Evolutionary conservation across 2,888 invertebrate genomes (phyloP), one percentile per base, ranked within the genome.

Genomic region (Leptura quadrifasciata): DNA sequence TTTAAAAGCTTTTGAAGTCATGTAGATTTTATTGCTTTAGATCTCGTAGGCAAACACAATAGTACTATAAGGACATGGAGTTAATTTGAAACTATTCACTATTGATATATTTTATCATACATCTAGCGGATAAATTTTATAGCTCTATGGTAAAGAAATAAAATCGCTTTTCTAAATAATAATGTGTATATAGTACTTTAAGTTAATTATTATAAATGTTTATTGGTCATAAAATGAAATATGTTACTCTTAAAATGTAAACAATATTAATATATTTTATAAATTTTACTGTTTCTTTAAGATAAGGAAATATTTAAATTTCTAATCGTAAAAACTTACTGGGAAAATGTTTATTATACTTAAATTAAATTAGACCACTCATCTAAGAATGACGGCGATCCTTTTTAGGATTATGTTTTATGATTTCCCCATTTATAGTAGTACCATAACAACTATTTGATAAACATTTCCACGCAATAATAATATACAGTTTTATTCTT

Each of bases 31-130:
- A 47, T 27, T 61, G 24, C 31, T 61, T 61, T 15, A n/a, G 15
- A 27, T 9, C 2, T 27, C 27, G 27, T 31, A 61, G 63, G 10
- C 35, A n/a, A 63, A 35, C 35, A 63, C 9, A 39, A 39, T 60
- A 1, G 20, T 27, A 27, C 12, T 35, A 63, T 39, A 35, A 63
- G 63, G 18, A 63, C 35, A 63, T 10, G 17, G 2, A 63, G 35
- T 35, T 18, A 39, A 63, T 35, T 39, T 35, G 12, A 39, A 63
- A 20, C 10, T 63, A 35, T 63, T 61, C 17, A 10, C 2, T 39
- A 20, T 63, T 63, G 39, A 63, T 61, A 63, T 39, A 63, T 17
- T 31, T 63, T 63, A 35, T 35, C 63, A 57, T 57, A 20, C 20
- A 57, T 57, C 21, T 57, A 20, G n/a, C n/a, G n/a, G 47, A 47